These are phyloP conservation scores for Noctua pronuba DNA, from an alignment of 2,888 invertebrate genomes.

Conservation along the genomic window DNA sequence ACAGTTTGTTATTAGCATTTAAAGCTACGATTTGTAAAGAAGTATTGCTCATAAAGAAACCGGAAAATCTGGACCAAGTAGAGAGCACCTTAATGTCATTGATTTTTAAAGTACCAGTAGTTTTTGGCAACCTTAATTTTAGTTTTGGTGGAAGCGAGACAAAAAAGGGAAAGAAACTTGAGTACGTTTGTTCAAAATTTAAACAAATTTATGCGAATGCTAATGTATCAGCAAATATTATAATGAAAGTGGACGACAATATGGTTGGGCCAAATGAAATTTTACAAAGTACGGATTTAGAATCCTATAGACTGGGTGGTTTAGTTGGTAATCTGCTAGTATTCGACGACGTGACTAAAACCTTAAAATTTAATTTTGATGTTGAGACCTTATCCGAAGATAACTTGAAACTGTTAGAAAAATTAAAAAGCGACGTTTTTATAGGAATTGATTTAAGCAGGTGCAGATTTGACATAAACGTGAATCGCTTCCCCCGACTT, in stretches of 20 bases:
- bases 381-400: slow-evolving; percentile 30
- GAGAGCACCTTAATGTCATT: slow-evolving; percentile 28
- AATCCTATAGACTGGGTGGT: slow-evolving; percentile 56
- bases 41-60: slow-evolving; percentile 26
- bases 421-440: slow-evolving; percentile 25
- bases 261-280: slow-evolving; percentile 49
- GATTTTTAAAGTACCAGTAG: slow-evolving; percentile 49
- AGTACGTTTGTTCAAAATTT: slow-evolving; percentile 44
- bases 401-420: slow-evolving; percentile 38
- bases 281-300: slow-evolving; percentile 52
- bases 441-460: slow-evolving; percentile 23
- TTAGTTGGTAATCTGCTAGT: slow-evolving; percentile 60
- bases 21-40: slow-evolving; percentile 42
- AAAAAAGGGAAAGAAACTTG: slow-evolving; percentile 39
- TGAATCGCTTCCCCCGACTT: slow-evolving; percentile 51
- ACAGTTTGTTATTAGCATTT: slow-evolving; percentile 37
- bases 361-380: slow-evolving; percentile 57
- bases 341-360: slow-evolving; percentile 40
- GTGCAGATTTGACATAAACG: slow-evolving; percentile 58
- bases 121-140: slow-evolving; percentile 57
- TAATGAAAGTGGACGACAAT: slow-evolving; percentile 51
- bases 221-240: slow-evolving; percentile 10
- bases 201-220: slow-evolving; percentile 33
- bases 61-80: slow-evolving; percentile 9
- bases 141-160: slow-evolving; percentile 36